These are phyloP conservation scores for Sturmia bella DNA, from an alignment of 2,888 invertebrate species.

Conservation along the genomic window DNA sequence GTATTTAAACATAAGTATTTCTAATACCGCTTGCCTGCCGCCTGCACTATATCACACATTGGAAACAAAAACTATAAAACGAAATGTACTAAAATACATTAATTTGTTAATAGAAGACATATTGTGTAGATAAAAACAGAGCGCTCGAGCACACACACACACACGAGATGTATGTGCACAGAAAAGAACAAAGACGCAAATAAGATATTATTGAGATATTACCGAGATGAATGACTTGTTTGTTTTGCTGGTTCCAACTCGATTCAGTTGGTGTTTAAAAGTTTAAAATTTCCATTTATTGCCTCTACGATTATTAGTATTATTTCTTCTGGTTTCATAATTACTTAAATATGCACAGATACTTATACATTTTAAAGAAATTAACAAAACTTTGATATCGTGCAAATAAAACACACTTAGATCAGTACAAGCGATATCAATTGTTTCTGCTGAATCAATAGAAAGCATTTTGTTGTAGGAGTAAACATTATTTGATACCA, in stretches of 20 bases:
- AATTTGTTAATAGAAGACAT: constrained; percentile 67
- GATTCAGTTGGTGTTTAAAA: not conserved
- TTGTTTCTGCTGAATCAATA: constrained; percentile 49
- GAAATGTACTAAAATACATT: constrained; percentile 59
- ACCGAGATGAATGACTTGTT: constrained; percentile 18
- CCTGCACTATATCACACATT: constrained; percentile 53
- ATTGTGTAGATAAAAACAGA: constrained; percentile 50
- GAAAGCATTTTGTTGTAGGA: constrained; percentile 53
- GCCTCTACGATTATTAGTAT: constrained; percentile 19
- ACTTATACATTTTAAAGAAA: not conserved
- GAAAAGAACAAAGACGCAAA: not conserved
- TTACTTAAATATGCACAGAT: constrained; percentile 1
- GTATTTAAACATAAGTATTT: constrained; percentile 21
- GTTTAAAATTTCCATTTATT: constrained; percentile 32
- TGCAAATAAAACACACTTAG: constrained; percentile 62
- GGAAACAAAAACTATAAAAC: constrained; percentile 31
- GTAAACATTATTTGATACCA: constrained; percentile 23
- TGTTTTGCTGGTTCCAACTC: not conserved
- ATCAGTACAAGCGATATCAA: constrained; percentile 55
- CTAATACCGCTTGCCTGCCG: constrained; percentile 42
- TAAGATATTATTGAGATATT: constrained; percentile 15
- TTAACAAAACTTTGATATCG: constrained; percentile 35
- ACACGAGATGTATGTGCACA: not conserved
- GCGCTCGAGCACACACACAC: constrained; percentile 16
- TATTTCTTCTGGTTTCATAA: constrained; percentile 48